phyloP scores from a whole-genome alignment of 2,797 vertebrate genomes.

The Eupleurogrammus muticus region DNA sequence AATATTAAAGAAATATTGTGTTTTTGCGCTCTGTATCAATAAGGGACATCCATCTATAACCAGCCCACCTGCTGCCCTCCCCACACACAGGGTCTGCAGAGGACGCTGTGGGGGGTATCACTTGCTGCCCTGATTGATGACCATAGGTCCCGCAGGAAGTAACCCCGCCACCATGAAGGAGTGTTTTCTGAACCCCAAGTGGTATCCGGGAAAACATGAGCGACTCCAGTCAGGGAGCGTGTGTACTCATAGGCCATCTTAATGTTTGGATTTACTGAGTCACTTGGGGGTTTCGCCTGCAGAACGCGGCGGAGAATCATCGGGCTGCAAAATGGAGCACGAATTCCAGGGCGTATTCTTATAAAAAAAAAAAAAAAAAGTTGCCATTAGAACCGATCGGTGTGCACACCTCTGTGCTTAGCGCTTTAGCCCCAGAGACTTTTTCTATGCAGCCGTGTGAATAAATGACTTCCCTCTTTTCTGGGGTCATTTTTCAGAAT shows the following conservation, averaged over 20 bases:
- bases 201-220: slow-evolving; percentile 84
- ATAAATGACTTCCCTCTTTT: slow-evolving; percentile 1
- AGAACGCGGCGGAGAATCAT: slow-evolving; percentile 50
- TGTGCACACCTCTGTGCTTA: slow-evolving; percentile 1
- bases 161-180: slow-evolving; percentile 84
- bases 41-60: slow-evolving; percentile 50
- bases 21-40: slow-evolving; percentile 29
- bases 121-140: slow-evolving; percentile 83
- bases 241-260: slow-evolving; percentile 76
- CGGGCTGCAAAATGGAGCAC: slow-evolving; percentile 44
- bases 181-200: slow-evolving; percentile 83
- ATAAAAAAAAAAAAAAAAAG: too few relatives aligned
- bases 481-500: background rate
- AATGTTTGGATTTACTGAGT: slow-evolving; percentile 76
- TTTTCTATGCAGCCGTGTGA: background rate
- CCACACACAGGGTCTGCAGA: slow-evolving; percentile 65
- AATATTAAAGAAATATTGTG: slow-evolving; percentile 27
- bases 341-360: slow-evolving; percentile 33
- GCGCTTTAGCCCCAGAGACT: background rate
- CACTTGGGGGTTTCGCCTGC: slow-evolving; percentile 61
- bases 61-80: slow-evolving; percentile 74
- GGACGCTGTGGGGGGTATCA: slow-evolving; percentile 75
- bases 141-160: slow-evolving; percentile 80
- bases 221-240: slow-evolving; percentile 71
- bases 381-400: slow-evolving; percentile 10